Evolutionary conservation across 1,140 invertebrate genomes (phyloP), one percentile per base, ranked within the genome.

Genomic region (Globodera ellingtonae): DNA sequence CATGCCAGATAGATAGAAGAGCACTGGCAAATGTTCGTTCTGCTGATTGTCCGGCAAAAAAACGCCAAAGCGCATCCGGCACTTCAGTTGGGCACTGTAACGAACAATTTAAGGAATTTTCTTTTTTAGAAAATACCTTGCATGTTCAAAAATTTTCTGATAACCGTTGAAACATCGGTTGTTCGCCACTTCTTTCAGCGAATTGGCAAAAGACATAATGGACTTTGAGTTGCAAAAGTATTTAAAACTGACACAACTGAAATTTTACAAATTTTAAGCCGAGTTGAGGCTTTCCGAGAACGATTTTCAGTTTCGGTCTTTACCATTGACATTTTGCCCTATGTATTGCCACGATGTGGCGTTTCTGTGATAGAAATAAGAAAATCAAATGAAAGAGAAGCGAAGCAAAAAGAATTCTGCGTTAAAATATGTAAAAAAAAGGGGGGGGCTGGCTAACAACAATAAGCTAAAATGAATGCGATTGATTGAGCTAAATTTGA

Each of bases 21-120:
- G 92, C 8, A 96, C 94, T 52, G 96, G 95, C 44, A 94, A 90
- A 84, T 93, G 93, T 18, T 91, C 91, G 73, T 92, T 91, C 78
- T 94, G 93, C 15, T 92, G 21, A 78, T 79, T 70, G 65, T 75
- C 78, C 15, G 72, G 72, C 9, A 79, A 79, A 56, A 79, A 79
- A 79, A 52, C 70, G 6, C 74, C 78, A 72, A 79, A 79, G 3
- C 69, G 52, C 75, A 80, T 81, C 74, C 13, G 56, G 69, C 75
- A 77, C n/a, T 69, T 77, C 8, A 77, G 5, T n/a, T 67, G 9
- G 48, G 52, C 59, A 47, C 75, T 77, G 24, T 6, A 69, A 48
- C 35, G 35, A 0, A 35, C 24, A 62, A 62, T 9, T 13, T n/a
- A 52, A 35, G 5, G 10, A 52, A 10, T 52, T 15, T 65, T 18